Percentiles rank a stretch among this genome's conserved stretches.
Evolutionary conservation across 2,888 invertebrate genomes (phyloP).

Genomic region (Melanophora roralis): DNA sequence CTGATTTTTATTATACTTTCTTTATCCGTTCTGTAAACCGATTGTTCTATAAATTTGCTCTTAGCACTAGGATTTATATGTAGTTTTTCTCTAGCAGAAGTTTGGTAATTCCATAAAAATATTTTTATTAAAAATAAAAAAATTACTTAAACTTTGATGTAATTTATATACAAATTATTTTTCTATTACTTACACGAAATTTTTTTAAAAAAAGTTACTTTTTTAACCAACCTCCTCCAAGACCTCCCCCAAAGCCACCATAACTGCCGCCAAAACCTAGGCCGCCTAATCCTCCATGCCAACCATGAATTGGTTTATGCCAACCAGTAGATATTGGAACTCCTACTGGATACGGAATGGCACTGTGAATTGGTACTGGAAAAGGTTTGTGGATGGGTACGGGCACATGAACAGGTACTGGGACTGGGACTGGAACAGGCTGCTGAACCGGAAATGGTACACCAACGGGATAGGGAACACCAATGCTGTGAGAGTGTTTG

Average conservation of each 20-base stretch:
- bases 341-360: slow-evolving; percentile 16
- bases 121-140: no score
- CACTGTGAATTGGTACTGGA: slow-evolving; percentile 23
- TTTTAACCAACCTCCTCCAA: slow-evolving; percentile 23
- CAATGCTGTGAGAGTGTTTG: background rate
- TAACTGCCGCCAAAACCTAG: slow-evolving; percentile 58
- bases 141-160: no score
- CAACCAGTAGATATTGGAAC: slow-evolving; percentile 51
- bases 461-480: slow-evolving; percentile 37
- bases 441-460: slow-evolving; percentile 39
- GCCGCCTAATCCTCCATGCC: slow-evolving; percentile 53
- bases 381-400: slow-evolving; percentile 22
- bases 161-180: no score
- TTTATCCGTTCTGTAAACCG: no score
- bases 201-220: slow-evolving; percentile 11
- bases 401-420: background rate
- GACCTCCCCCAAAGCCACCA: background rate
- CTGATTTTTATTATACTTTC: no score
- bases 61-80: no score
- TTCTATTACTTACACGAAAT: no score
- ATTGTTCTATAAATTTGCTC: no score
- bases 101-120: no score
- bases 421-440: slow-evolving; percentile 17
- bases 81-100: no score
- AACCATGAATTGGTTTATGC: slow-evolving; percentile 45